phyloP scores from a whole-genome alignment of 1,140 invertebrate species.

The Drosophila bipectinata region DNA sequence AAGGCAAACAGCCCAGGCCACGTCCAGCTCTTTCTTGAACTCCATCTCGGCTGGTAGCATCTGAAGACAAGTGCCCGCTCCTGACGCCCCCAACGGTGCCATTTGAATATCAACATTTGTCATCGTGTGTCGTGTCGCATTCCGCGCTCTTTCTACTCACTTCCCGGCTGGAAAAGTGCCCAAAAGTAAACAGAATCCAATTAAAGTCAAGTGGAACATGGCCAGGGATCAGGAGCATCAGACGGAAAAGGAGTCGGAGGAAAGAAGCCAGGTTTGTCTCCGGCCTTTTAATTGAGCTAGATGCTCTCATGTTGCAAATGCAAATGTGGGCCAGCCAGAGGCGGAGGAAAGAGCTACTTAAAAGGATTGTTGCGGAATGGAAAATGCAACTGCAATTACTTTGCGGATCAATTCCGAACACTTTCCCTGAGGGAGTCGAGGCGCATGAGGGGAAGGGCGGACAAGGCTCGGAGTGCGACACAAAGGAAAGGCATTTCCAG shows the following conservation, averaged over 20 bases:
- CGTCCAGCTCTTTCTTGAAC: neutral
- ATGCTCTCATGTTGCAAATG: slow-evolving; percentile 62
- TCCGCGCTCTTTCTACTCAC: slow-evolving; percentile 46
- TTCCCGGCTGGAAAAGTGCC: slow-evolving; percentile 60
- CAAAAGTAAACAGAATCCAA: slow-evolving; percentile 78
- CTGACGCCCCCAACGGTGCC: slow-evolving; percentile 62
- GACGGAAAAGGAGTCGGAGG: neutral
- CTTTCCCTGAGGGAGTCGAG: slow-evolving; percentile 56
- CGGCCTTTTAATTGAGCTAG: slow-evolving; percentile 71
- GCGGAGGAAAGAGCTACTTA: slow-evolving; percentile 44
- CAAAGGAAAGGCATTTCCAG: slow-evolving; percentile 26
- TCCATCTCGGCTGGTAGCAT: neutral
- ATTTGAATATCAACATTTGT: slow-evolving; percentile 82
- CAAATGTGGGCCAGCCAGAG: slow-evolving; percentile 63
- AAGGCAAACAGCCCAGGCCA: slow-evolving; percentile 35
- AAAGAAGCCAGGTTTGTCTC: slow-evolving; percentile 33
- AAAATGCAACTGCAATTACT: slow-evolving; percentile 56
- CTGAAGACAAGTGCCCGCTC: slow-evolving; percentile 33
- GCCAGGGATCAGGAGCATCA: slow-evolving; percentile 47
- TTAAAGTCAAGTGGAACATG: slow-evolving; percentile 80
- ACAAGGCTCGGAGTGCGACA: slow-evolving; percentile 1
- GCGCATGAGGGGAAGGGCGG: neutral
- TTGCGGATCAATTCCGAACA: slow-evolving; percentile 62
- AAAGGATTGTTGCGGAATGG: slow-evolving; percentile 43
- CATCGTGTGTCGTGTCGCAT: slow-evolving; percentile 78